These are phyloP conservation scores for Cryptops parisi DNA, from an alignment of 2,888 invertebrate species.

Conservation along the genomic window DNA sequence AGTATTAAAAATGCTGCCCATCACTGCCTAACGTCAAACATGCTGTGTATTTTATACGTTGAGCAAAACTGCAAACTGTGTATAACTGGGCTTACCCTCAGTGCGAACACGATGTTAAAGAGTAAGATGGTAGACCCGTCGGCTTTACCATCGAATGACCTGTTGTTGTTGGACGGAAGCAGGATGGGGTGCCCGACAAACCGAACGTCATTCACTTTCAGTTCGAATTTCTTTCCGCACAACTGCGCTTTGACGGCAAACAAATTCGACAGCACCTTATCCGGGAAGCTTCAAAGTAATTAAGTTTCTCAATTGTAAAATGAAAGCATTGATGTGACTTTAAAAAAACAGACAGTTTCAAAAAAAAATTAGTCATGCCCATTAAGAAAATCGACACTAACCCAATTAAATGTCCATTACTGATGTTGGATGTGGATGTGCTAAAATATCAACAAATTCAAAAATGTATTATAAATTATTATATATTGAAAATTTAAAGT, in stretches of 20 bases:
- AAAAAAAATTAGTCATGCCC: no score
- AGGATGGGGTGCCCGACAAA: constrained; percentile 89
- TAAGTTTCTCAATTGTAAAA: not conserved
- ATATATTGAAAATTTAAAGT: not conserved
- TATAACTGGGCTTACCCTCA: no score
- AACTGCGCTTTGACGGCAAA: constrained; percentile 83
- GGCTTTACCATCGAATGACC: constrained; percentile 20
- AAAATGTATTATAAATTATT: no score
- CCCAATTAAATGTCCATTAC: constrained; percentile 16
- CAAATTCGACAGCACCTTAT: constrained; percentile 61
- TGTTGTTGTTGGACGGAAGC: constrained; percentile 29
- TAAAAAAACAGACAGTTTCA: no score
- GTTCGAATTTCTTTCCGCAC: constrained; percentile 79
- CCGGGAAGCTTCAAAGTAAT: constrained; percentile 38
- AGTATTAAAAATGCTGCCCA: no score
- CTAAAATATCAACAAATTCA: not conserved
- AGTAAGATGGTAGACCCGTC: constrained; percentile 44
- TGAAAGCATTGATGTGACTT: not conserved
- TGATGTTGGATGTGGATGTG: constrained; percentile 11
- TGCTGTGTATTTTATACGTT: no score
- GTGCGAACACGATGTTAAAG: constrained; percentile 51
- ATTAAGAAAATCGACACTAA: not conserved
- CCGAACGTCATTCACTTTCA: constrained; percentile 88
- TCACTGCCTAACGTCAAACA: no score
- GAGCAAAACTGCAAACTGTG: no score